These are phyloP conservation scores for Hypsibius dujardini DNA, from an alignment of 1,140 invertebrate genomes.

Conservation along the genomic window DNA sequence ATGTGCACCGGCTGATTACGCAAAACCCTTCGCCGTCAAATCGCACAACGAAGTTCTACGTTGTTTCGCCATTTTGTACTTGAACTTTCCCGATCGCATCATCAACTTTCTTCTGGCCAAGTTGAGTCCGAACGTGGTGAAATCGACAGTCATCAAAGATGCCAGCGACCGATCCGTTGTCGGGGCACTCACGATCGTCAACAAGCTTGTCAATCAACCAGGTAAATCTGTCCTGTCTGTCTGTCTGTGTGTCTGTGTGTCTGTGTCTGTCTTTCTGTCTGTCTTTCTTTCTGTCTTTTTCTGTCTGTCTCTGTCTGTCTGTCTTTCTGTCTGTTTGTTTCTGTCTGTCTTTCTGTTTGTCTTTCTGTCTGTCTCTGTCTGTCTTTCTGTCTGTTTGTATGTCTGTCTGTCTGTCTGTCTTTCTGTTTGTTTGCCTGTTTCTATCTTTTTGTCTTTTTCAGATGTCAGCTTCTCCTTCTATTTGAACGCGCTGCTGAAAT, in stretches of 20 bases:
- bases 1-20: slow-evolving; percentile 50
- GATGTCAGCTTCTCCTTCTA: slow-evolving; percentile 14
- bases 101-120: not conserved
- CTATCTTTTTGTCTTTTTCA: not conserved
- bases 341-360: too few species aligned
- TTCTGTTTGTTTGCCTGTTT: not conserved
- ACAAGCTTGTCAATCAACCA: slow-evolving; percentile 17
- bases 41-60: slow-evolving; percentile 73
- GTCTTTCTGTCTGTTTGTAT: too few species aligned
- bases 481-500: not conserved
- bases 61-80: slow-evolving; percentile 55
- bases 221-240: slow-evolving; percentile 34
- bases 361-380: too few species aligned
- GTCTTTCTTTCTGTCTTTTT: too few species aligned
- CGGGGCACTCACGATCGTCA: slow-evolving; percentile 6
- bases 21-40: slow-evolving; percentile 53
- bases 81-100: slow-evolving; percentile 15
- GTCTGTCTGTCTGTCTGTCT: too few species aligned
- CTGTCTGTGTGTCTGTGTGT: too few species aligned
- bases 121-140: slow-evolving; percentile 1
- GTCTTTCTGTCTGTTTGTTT: too few species aligned
- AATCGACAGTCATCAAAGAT: not conserved
- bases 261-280: too few species aligned
- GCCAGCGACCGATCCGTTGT: slow-evolving; percentile 8
- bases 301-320: too few species aligned